Base-by-base conservation (phyloP, 2,797 vertebrate species). In the Ctenopoma multispine region DNA sequence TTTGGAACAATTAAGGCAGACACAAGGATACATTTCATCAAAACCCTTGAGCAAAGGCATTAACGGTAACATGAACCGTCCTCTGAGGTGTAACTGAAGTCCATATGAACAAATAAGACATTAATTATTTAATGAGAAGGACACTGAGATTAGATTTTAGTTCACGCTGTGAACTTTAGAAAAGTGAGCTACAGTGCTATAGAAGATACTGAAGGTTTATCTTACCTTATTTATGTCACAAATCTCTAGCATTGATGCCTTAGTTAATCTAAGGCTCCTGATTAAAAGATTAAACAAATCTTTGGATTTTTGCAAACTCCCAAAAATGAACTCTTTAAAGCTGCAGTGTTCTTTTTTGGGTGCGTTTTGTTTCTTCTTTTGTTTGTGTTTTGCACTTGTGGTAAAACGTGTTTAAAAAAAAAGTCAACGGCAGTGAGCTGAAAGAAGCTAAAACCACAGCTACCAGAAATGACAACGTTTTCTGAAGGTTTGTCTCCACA, bases 31-130 rank as follows among this genome's bases (percentile, higher is more conserved):
- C 13, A 47, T 47, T 58, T 68, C 44, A 59, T 44, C 18, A 69
- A 62, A 84, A 47, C 43, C 47, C 6, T 43, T 53, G 10, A 64
- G 67, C 9, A 48, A 47, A 51, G n/a, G 40, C 43, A 40, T 68
- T 67, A 12, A 7, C 12, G 23, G n/a, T 23, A 36, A 41, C 23
- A 24, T 53, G 53, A 60, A 56, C 20, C 20, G 53, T 31, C 40
- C 3, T 41, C 12, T 55, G n/a, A 61, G 34, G 20, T 38, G 56
- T 47, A 47, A 73, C 20, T 56, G n/a, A 63, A 62, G 17, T 31
- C 34, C 10, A 17, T 10, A 34, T 24, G 7, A 18, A 43, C 58
- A 29, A 41, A 68, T 65, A 56, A 58, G 15, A 1, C 24, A 66
- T 46, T 43, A 54, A 59, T 69, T 34, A 68, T 74, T 68, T 40